Evolutionary conservation across 1,140 invertebrate genomes (phyloP).

Genomic region (Magallana ariakensis): DNA sequence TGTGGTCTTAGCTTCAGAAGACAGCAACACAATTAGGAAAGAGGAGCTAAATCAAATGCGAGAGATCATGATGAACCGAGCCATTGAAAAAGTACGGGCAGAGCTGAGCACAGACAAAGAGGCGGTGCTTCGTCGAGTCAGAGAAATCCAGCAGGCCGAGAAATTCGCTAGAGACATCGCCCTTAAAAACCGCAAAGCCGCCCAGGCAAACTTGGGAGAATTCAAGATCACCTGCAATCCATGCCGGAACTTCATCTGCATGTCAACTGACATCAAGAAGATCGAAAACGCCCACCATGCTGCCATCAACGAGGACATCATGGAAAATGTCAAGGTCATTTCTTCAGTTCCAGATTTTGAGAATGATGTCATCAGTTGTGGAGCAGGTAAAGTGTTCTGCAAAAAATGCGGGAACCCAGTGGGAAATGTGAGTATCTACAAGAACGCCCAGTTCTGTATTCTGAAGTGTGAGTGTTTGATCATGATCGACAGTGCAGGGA

Average conservation of each 20-base stretch:
- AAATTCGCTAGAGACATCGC: slow-evolving; percentile 56
- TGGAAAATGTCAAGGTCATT: slow-evolving; percentile 36
- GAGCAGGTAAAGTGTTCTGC: slow-evolving; percentile 63
- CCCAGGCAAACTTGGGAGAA: slow-evolving; percentile 53
- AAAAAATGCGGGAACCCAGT: slow-evolving; percentile 68
- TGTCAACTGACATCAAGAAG: slow-evolving; percentile 67
- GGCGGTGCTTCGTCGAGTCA: slow-evolving; percentile 49
- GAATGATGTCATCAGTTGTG: slow-evolving; percentile 53
- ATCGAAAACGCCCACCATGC: slow-evolving; percentile 67
- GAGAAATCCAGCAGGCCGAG: slow-evolving; percentile 60
- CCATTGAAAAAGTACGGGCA: slow-evolving; percentile 58
- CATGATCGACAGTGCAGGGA: slow-evolving; percentile 56
- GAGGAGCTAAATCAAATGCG: slow-evolving; percentile 69
- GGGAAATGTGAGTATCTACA: slow-evolving; percentile 65
- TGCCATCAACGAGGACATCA: slow-evolving; percentile 60
- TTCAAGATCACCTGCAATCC: slow-evolving; percentile 65
- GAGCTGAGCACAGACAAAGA: slow-evolving; percentile 39
- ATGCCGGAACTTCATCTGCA: slow-evolving; percentile 66
- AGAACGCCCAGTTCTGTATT: slow-evolving; percentile 61
- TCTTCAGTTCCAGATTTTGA: slow-evolving; percentile 39
- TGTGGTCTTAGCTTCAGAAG: slow-evolving; percentile 61
- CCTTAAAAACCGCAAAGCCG: slow-evolving; percentile 41
- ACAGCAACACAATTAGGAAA: slow-evolving; percentile 63
- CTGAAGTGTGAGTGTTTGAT: slow-evolving; percentile 67
- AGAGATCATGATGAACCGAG: slow-evolving; percentile 70